Conservation (phyloP, 2,888 invertebrate species). For the Oeneis ivallda region DNA sequence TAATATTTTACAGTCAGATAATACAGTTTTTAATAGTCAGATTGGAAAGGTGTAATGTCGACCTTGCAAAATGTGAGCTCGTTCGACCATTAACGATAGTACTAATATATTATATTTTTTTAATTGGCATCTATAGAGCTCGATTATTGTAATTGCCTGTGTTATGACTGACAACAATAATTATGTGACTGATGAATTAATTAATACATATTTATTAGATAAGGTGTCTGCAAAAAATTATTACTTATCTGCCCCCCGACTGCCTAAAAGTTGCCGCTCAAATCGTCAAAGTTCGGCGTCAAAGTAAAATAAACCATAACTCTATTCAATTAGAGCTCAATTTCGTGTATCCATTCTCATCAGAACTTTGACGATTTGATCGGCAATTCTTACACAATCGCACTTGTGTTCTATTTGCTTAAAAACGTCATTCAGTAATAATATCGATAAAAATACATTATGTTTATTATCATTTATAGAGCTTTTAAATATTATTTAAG, state of each 20-base stretch:
- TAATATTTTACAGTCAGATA: conserved; percentile 33
- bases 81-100: conserved; percentile 37
- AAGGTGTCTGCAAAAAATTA: neutral
- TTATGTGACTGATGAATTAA: conserved; percentile 22
- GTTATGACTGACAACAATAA: conserved; percentile 38
- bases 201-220: conserved; percentile 27
- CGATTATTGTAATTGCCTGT: conserved; percentile 38
- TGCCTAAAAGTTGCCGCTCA: too few relatives aligned
- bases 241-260: too few relatives aligned
- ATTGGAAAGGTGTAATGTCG: conserved; percentile 40
- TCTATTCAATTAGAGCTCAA: too few relatives aligned
- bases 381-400: too few relatives aligned
- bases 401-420: too few relatives aligned
- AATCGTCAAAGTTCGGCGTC: too few relatives aligned
- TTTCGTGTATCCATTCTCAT: too few relatives aligned
- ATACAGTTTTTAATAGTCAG: neutral
- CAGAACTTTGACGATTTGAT: too few relatives aligned
- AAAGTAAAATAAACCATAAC: too few relatives aligned
- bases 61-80: conserved; percentile 39
- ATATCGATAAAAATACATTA: neutral
- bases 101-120: conserved; percentile 31
- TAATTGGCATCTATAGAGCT: conserved; percentile 34
- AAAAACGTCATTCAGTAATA: neutral
- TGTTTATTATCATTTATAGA: neutral
- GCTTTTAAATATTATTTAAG: neutral